Evolutionary conservation across 2,113 vertebrate species (phyloP).

Genomic region (Pluvialis apricaria): DNA sequence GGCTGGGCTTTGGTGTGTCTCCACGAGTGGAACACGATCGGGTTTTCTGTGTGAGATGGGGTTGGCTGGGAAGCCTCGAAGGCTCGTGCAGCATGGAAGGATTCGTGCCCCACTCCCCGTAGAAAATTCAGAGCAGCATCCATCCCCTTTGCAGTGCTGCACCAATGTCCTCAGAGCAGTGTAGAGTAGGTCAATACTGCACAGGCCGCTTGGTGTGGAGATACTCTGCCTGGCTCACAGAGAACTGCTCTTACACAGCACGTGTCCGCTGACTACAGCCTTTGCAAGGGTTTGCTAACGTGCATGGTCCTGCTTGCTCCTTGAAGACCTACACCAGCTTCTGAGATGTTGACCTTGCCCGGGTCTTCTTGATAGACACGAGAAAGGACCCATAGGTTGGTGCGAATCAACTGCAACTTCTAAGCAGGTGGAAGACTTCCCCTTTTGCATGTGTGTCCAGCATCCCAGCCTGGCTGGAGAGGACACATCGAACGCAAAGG

Average conservation of each 20-base stretch:
- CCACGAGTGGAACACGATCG: rapidly evolving
- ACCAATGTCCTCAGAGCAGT: not conserved
- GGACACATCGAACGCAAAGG: rapidly evolving
- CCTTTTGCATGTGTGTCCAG: not conserved
- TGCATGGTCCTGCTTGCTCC: not conserved
- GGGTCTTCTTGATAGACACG: not conserved
- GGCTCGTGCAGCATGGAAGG: not conserved
- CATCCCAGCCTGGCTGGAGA: not conserved
- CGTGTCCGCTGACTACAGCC: not conserved
- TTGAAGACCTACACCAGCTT: not conserved
- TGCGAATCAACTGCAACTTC: not conserved
- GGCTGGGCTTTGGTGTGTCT: not conserved
- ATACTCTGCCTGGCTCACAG: not conserved
- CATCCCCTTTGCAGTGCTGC: not conserved
- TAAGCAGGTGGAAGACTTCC: not conserved
- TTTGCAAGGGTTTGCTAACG: not conserved
- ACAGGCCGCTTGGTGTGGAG: not conserved
- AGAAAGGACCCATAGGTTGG: not conserved
- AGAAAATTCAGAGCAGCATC: not conserved
- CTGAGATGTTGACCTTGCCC: not conserved
- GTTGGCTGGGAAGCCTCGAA: not conserved
- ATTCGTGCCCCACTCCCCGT: not conserved
- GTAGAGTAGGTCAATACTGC: not conserved
- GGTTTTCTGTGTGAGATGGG: not conserved
- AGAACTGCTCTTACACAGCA: not conserved